Percentiles rank a stretch among this genome's conserved stretches.
These are phyloP conservation scores for Ovibos moschatus DNA, from an alignment of 2,113 vertebrate species.

Conservation along the genomic window DNA sequence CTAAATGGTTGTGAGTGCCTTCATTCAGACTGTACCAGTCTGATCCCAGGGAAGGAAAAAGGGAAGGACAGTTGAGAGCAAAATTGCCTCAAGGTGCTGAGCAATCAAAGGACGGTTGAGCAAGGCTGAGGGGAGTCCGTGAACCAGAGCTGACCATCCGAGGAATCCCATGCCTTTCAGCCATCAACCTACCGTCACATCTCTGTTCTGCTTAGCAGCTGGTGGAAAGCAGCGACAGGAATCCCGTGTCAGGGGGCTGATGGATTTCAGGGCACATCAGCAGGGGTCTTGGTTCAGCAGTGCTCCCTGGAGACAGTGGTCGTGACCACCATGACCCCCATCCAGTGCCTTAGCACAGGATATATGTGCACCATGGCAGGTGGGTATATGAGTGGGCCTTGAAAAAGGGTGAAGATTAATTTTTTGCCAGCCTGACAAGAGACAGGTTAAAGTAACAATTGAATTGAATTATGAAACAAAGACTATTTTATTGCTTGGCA, in stretches of 20 bases:
- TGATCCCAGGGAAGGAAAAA: not conserved
- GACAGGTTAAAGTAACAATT: not conserved
- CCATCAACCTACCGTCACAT: not conserved
- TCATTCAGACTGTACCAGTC: not conserved
- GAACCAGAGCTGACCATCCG: not conserved
- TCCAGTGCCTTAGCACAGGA: not conserved
- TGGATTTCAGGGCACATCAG: not conserved
- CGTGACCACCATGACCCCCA: accelerated
- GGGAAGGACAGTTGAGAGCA: not conserved
- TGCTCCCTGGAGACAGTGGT: too few species aligned
- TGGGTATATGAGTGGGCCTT: not conserved
- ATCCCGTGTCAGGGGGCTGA: not conserved
- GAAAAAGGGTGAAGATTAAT: not conserved
- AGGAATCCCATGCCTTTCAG: not conserved
- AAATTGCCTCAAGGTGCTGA: not conserved
- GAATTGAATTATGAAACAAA: not conserved
- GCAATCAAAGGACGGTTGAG: not conserved
- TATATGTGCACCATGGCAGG: not conserved
- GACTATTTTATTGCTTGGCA: not conserved
- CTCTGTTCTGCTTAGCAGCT: not conserved
- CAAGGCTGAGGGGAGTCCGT: not conserved
- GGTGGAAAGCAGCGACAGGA: not conserved
- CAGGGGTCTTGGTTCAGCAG: accelerated
- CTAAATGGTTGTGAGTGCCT: not conserved
- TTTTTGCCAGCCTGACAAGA: not conserved